Evolutionary conservation across 2,113 vertebrate species (phyloP).

Genomic region (Andinoacara biseriatus): DNA sequence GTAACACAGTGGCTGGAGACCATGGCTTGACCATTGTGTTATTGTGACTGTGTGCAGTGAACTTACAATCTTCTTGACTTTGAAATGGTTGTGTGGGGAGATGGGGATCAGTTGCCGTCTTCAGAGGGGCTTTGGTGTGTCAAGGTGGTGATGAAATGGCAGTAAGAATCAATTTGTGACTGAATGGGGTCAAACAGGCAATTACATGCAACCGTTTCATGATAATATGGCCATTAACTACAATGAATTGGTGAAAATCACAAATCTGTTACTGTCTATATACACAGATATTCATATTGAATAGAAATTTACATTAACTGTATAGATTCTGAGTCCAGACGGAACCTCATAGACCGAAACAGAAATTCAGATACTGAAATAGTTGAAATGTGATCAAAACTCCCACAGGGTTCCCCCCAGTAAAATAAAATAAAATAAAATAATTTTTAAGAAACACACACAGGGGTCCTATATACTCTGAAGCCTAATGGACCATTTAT

Average conservation of each 20-base stretch:
- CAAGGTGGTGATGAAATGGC: not conserved
- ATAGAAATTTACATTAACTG: too few species aligned
- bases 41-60: not conserved
- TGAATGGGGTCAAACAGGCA: not conserved
- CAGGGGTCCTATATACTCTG: too few species aligned
- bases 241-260: not conserved
- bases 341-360: too few species aligned
- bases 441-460: too few species aligned
- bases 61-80: not conserved
- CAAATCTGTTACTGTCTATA: not conserved
- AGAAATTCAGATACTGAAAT: too few species aligned
- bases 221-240: not conserved
- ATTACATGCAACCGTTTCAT: not conserved
- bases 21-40: too few species aligned
- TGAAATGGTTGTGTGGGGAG: not conserved
- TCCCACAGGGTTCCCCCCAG: too few species aligned
- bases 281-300: too few species aligned
- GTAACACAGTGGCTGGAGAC: too few species aligned
- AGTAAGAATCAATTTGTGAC: not conserved
- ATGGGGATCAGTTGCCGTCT: not conserved
- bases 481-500: not conserved
- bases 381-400: too few species aligned
- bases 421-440: too few species aligned
- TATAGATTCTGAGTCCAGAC: too few species aligned
- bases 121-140: not conserved